Conservation (phyloP, 2,888 invertebrate species). For the Teinopalpus imperialis region DNA sequence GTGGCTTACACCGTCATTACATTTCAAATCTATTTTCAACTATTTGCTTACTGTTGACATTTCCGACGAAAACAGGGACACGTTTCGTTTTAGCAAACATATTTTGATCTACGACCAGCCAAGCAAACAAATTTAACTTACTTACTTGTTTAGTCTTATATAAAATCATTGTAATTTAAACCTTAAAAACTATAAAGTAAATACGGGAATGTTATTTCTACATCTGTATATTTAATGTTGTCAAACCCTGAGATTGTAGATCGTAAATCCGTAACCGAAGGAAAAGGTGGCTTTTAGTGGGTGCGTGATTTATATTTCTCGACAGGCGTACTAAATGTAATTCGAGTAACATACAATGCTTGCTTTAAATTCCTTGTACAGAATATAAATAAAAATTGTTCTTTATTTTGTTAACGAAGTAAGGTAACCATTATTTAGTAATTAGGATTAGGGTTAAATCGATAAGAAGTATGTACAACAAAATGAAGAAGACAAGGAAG, state of each 20-base stretch:
- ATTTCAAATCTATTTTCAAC: background rate
- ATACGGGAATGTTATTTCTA: background rate
- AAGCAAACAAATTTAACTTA: background rate
- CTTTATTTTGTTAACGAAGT: too few species aligned
- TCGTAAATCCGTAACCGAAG: constrained; percentile 9
- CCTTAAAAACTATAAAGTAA: background rate
- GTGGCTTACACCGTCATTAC: background rate
- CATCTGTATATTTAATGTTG: background rate
- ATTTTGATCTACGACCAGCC: constrained; percentile 4
- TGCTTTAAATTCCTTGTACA: background rate
- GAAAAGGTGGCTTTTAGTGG: constrained; percentile 10
- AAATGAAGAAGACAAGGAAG: too few species aligned
- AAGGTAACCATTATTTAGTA: too few species aligned
- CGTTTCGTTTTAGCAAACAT: constrained; percentile 1
- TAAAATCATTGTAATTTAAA: background rate
- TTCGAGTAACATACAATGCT: background rate
- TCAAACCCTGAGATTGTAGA: background rate
- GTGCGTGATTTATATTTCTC: constrained; percentile 13
- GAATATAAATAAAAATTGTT: background rate
- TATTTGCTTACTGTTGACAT: background rate
- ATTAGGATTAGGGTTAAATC: too few species aligned
- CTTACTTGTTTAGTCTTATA: background rate
- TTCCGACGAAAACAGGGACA: background rate
- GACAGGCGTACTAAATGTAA: constrained; percentile 2
- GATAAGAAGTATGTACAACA: too few species aligned